Percentiles rank a stretch among this genome's conserved stretches.
Conservation (phyloP, 64 coral and sea anemone genomes). For the Stichodactyla helianthus region DNA sequence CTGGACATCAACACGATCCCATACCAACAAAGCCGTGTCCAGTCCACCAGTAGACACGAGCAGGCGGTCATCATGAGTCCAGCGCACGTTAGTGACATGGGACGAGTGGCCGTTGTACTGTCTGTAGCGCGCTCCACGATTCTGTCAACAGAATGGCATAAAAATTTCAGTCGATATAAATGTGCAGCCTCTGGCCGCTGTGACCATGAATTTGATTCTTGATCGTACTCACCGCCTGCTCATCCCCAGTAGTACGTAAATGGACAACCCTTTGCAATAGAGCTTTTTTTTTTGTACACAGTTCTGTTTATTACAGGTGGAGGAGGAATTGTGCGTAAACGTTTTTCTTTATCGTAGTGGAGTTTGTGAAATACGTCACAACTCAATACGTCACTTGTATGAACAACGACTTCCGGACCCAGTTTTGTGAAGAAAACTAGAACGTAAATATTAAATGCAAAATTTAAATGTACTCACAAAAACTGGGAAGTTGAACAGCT, state of each 20-base stretch:
- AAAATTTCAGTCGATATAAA: background rate
- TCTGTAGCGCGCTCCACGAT: conserved; percentile 53
- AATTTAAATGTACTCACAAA: conserved; percentile 40
- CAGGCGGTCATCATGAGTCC: conserved; percentile 85
- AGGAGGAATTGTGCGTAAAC: too few species aligned
- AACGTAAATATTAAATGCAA: background rate
- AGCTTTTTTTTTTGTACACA: too few species aligned
- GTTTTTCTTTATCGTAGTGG: too few species aligned
- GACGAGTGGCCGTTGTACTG: conserved; percentile 90
- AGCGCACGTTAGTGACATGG: conserved; percentile 98
- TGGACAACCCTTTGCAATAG: too few species aligned
- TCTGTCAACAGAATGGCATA: background rate
- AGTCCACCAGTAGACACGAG: conserved; percentile 92
- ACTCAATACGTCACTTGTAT: too few species aligned
- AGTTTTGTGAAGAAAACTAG: background rate
- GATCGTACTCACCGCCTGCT: too few species aligned
- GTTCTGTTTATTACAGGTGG: too few species aligned
- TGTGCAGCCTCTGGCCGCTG: background rate
- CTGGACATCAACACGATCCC: conserved; percentile 70
- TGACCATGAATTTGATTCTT: too few species aligned
- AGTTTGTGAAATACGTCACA: too few species aligned
- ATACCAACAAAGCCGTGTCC: conserved; percentile 87
- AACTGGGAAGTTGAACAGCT: conserved; percentile 94
- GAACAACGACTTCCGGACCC: too few species aligned
- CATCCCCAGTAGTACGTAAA: too few species aligned